phyloP scores from a whole-genome alignment of 2,113 vertebrate genomes.

The Phrynosoma blainvillii region DNA sequence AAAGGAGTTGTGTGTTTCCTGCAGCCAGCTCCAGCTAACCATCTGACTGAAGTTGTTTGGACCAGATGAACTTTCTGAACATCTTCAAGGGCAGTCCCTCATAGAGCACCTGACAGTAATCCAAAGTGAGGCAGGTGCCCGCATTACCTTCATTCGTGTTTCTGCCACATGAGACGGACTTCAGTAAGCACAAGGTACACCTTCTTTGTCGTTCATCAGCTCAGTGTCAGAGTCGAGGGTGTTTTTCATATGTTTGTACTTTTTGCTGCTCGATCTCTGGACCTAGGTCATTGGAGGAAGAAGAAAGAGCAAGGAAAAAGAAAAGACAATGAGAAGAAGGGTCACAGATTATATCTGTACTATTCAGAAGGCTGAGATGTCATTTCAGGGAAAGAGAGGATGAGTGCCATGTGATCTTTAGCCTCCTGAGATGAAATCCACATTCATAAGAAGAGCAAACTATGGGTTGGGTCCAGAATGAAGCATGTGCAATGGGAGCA shows the following conservation, averaged over 20 bases:
- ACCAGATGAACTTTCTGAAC: no score
- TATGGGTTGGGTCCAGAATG: no score
- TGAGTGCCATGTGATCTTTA: not conserved
- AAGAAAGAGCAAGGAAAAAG: not conserved
- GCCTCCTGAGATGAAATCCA: not conserved
- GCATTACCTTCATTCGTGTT: not conserved
- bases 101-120: no score
- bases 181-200: not conserved
- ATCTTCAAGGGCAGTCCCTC: no score
- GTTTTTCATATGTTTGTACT: not conserved
- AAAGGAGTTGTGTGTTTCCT: no score
- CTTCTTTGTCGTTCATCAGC: slow-evolving; percentile 11
- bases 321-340: not conserved
- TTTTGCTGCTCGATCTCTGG: slow-evolving; percentile 6
- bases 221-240: not conserved
- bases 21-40: no score
- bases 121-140: no score
- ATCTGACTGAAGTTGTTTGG: no score
- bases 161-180: not conserved
- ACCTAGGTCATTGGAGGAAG: not conserved
- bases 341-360: no score
- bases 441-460: not conserved
- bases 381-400: not conserved
- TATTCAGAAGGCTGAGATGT: no score
- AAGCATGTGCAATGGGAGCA: no score